Base-by-base conservation (phyloP, 2,888 invertebrate genomes). In the Cyclophora punctaria region DNA sequence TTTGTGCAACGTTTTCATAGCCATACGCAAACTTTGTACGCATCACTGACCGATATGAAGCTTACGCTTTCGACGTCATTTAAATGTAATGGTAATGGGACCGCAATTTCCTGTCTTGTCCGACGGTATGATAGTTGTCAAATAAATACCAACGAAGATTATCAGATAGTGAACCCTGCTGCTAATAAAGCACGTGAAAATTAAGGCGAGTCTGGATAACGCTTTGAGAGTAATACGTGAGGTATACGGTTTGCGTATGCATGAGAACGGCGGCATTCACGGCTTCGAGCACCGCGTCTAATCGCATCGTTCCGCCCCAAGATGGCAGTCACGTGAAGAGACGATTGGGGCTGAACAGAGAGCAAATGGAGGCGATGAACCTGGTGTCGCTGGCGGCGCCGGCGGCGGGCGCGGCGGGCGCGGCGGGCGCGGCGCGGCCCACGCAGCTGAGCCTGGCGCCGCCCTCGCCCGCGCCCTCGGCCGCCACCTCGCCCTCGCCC, bases 271-370 rank as follows among this genome's bases (percentile, higher is more conserved):
- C 47, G 52, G 63, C 53, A 53, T 60, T 64, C 69, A 72, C 65
- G 61, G 73, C 71, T 71, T 69, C 59, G 52, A 66, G 75, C 77
- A 77, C 75, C 66, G 72, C 71, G 69, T 77, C 77, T 84, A 86
- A 86, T 80, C 69, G 81, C 80, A 83, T 78, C 78, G 71, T 83
- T 82, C 67, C 81, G 78, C 81, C 73, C 80, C 77, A 89, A 89
- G 89, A 89, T 89, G 89, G 89, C 89, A 88, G 89, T 84, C 87
- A 89, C 86, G 83, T 86, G 88, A 89, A 88, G 83, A 77, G 88
- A 82, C 87, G 89, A 72, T 87, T 88, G 84, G 89, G 89, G 76
- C 88, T 89, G 81, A 89, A 88, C 83, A 83, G 87, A 75, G 89
- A 89, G 74, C 86, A 89, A 75, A 85, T 89, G 84, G 89, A 89